phyloP scores from a whole-genome alignment of 2,113 vertebrate genomes.

The Cebidichthys violaceus region DNA sequence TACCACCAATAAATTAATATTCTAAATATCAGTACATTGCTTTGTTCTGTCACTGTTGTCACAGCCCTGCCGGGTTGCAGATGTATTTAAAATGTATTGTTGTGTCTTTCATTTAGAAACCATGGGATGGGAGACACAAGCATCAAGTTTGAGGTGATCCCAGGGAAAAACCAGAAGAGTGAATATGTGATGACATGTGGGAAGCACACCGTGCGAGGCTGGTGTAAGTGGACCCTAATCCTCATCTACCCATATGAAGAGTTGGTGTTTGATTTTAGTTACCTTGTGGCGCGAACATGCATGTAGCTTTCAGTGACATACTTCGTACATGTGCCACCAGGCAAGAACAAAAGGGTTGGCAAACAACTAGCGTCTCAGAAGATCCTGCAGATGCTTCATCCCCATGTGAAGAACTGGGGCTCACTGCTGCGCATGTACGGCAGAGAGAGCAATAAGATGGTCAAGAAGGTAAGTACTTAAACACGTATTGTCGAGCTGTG shows the following conservation, averaged over 20 bases:
- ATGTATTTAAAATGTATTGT: background rate
- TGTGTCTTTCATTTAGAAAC: constrained; percentile 85
- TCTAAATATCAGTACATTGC: too few relatives aligned
- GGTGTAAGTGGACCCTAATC: constrained; percentile 90
- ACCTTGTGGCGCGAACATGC: too few relatives aligned
- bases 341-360: constrained; percentile 98
- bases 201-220: constrained; percentile 97
- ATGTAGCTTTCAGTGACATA: background rate
- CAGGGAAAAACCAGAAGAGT: constrained; percentile 99
- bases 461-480: constrained; percentile 90
- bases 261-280: background rate
- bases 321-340: constrained; percentile 70
- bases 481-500: too few relatives aligned
- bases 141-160: constrained; percentile 99
- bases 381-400: constrained; percentile 98
- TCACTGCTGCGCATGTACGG: constrained; percentile 98
- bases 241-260: background rate
- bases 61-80: background rate
- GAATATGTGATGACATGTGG: constrained; percentile 99
- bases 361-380: constrained; percentile 98
- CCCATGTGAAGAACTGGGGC: constrained; percentile 98
- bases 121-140: constrained; percentile 99
- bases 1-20: background rate
- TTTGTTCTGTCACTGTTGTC: too few relatives aligned
- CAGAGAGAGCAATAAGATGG: constrained; percentile 97